Evolutionary conservation across 2,888 invertebrate genomes (phyloP), one percentile per base, ranked within the genome.

Genomic region (Automeris io): DNA sequence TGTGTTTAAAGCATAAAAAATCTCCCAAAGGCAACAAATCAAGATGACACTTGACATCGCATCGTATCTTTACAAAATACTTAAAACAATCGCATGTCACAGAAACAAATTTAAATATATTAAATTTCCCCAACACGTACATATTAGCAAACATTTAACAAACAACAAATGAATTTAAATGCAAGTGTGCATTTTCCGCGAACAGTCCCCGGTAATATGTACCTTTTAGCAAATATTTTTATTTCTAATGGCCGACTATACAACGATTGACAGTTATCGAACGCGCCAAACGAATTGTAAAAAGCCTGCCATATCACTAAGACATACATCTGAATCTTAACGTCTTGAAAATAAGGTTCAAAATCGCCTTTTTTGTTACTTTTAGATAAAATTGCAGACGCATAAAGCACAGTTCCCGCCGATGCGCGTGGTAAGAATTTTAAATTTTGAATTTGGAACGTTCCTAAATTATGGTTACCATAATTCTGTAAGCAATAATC

Each of bases 191-290:
- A 70, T 52, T 74, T 78, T 80, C 76, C 65, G 64, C 58, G 78
- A 74, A 81, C 69, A 59, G 51, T 42, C 41, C 39, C 38, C 53
- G 43, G 60, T 65, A 65, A 72, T 71, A 64, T 54, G 54, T 54
- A 60, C 68, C 69, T 65, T 64, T 59, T 57, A 50, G 61, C 68
- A 72, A 79, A 79, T 71, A 71, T 61, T 64, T 72, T 70, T 61
- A 72, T 70, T 67, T 70, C 66, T 67, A 70, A 76, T 70, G 61
- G 60, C 65, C 59, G 61, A 57, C 53, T 37, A 24, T 53, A 59
- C 62, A 49, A 35, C 65, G 59, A 77, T 73, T 70, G 78, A 78
- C 78, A 79, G 76, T 74, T 77, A 76, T 75, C 70, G 75, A 68
- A 54, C 56, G 65, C 67, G 68, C 61, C 61, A 69, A 78, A 73